Evolutionary conservation across 2,888 invertebrate genomes (phyloP).

Genomic region (Cephus pygmeus): DNA sequence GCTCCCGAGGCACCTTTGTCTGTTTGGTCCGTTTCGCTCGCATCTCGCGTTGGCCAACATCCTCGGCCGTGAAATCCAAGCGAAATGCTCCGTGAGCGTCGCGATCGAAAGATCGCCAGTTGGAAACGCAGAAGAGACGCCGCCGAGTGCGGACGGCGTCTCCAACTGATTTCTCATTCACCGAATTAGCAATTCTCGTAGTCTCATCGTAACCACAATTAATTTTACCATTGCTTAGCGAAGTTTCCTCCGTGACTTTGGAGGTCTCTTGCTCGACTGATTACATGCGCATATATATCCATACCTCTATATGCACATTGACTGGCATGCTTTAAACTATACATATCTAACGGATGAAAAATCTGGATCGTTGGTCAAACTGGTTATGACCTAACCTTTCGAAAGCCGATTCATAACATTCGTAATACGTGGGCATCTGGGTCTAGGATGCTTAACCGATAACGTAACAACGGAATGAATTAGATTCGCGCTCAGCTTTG

Average conservation of each 20-base stretch:
- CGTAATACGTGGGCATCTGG: not conserved
- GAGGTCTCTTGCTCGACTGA: not conserved
- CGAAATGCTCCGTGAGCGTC: not conserved
- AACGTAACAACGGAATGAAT: not conserved
- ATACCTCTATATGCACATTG: not conserved
- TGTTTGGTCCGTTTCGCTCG: not conserved
- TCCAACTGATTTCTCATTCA: not conserved
- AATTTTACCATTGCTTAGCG: not conserved
- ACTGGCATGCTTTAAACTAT: not conserved
- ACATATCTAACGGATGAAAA: not conserved
- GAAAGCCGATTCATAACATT: not conserved
- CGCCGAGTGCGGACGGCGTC: too few species aligned
- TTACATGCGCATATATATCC: not conserved
- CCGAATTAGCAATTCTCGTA: not conserved
- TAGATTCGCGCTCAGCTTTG: not conserved
- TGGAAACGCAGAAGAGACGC: too few species aligned
- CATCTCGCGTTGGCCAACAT: slow-evolving; percentile 11
- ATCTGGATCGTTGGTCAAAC: not conserved
- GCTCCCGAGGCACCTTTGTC: slow-evolving; percentile 10
- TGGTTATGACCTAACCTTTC: not conserved
- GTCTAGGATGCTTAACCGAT: not conserved
- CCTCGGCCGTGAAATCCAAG: slow-evolving; percentile 21
- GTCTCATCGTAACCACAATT: not conserved
- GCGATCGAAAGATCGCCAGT: not conserved
- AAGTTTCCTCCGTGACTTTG: not conserved